Conservation (phyloP, 2,797 vertebrate species). For the Peromyscus nudipes region DNA sequence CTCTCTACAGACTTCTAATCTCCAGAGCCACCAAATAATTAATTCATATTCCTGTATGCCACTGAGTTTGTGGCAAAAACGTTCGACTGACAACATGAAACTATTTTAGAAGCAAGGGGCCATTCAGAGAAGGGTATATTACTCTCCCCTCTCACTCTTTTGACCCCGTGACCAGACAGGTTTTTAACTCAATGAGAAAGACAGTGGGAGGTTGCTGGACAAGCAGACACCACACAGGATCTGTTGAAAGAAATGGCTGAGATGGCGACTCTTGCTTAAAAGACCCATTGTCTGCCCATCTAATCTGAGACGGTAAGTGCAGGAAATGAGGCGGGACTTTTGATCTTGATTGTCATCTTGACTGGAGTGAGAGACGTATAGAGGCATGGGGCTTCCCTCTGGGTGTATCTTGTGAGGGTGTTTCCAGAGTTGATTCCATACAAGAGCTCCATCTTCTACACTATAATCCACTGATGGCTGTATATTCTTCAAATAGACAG, state of each 20-base stretch:
- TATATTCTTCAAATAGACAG: neutral
- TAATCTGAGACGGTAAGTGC: neutral
- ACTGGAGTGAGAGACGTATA: neutral
- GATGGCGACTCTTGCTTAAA: no score
- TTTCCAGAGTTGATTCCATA: neutral
- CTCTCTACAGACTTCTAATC: neutral
- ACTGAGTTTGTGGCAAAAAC: neutral
- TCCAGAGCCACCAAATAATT: neutral
- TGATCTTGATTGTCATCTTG: neutral
- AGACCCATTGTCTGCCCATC: no score
- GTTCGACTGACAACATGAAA: neutral
- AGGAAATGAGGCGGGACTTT: neutral
- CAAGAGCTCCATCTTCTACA: neutral
- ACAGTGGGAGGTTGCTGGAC: no score
- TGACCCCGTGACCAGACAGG: neutral
- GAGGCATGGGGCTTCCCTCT: no score
- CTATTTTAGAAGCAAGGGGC: neutral
- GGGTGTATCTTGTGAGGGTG: neutral
- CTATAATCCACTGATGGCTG: neutral
- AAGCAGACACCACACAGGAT: neutral
- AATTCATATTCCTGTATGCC: neutral
- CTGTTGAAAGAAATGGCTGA: neutral
- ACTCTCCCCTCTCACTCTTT: no score
- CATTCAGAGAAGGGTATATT: accelerated
- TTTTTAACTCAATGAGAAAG: neutral